A percentile compares a stretch with the other conserved stretches of the same genome.
Conservation (phyloP, 2,113 vertebrate species). For the Petromus typicus region DNA sequence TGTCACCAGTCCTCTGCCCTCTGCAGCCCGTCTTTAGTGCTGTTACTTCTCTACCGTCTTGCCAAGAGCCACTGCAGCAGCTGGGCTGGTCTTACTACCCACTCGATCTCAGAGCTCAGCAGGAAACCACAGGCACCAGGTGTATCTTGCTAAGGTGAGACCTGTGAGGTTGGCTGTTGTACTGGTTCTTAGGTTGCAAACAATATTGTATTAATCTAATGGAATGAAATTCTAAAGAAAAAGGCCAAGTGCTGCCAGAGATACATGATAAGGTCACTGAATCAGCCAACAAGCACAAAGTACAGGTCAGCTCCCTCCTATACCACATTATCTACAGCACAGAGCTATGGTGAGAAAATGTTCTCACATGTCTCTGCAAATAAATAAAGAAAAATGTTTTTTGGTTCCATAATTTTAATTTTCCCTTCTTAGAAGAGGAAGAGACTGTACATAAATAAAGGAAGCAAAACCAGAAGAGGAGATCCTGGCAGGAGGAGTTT, state of each 20-base stretch:
- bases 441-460: neutral
- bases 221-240: constrained; percentile 13
- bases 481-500: neutral
- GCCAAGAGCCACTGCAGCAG: neutral
- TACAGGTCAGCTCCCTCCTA: neutral
- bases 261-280: neutral
- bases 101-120: neutral
- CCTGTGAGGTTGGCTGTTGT: neutral
- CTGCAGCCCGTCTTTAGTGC: neutral
- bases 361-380: neutral
- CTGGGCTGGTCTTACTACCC: neutral
- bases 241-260: neutral
- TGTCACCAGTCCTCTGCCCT: neutral
- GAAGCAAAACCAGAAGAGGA: neutral
- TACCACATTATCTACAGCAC: neutral
- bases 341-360: neutral
- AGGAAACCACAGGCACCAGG: neutral
- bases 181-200: neutral
- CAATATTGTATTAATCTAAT: neutral
- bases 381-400: neutral
- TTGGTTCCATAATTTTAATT: neutral
- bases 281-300: neutral
- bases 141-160: neutral
- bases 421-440: neutral
- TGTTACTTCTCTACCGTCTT: neutral